Base-by-base conservation (phyloP, 1,140 invertebrate species). In the Conopomorpha cramerella region DNA sequence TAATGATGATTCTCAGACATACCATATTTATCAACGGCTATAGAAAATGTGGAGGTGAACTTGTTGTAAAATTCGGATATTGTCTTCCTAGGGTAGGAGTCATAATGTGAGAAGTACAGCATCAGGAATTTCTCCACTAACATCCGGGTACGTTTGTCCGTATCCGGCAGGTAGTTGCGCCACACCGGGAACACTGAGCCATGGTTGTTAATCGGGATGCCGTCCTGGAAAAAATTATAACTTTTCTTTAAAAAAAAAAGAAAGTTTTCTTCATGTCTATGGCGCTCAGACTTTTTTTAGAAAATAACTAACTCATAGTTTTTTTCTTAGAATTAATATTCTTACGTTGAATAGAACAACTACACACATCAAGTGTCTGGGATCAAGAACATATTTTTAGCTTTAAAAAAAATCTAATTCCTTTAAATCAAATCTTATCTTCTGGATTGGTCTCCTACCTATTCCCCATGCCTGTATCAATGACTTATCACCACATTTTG, bases 91-190 rank as follows among this genome's bases (percentile, higher is more conserved):
- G n/a, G n/a, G 23, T 3, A n/a, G n/a, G 3, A 31, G 28, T 70
- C 65, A 16, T 55, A 72, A 37, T 55, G 44, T 8, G 55, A 31
- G 35, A 67, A 72, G 30, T 65, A 72, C 11, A 63, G 29, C 1
- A 48, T 50, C 1, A 72, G 34, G 34, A 72, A 72, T 23, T 63
- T 57, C 19, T 70, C 63, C 2, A 65, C 46, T 1, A 67, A 16
- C 42, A 53, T 43, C 19, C 55, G 61, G 0, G 59, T 60, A 16
- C 40, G 51, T 17, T 23, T 52, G 12, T 63, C 53, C 1, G 44
- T 19, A 17, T 34, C 39, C 0, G 28, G 32, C 8, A 58, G 10
- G 31, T 34, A 70, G 13, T 63, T 58, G 27, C 46, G 65, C 30
- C 43, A 46, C 29, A 64, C 60, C 17, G 65, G 67, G 30, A 56